Conservation (phyloP, 1,140 invertebrate species). For the Micrasema minimum region DNA sequence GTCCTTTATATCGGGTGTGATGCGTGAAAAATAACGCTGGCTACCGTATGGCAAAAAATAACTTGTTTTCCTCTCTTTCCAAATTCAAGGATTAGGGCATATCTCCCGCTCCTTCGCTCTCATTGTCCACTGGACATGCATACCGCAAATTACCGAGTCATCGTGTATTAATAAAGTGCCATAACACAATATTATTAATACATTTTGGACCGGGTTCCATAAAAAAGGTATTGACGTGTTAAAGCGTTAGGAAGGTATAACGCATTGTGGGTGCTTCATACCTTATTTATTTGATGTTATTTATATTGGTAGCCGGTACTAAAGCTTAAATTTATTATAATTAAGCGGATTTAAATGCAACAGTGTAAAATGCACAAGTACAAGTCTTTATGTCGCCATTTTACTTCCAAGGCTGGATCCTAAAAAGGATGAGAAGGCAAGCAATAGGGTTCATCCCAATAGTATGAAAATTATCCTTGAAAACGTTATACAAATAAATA, state of each 20-base stretch:
- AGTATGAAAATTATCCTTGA: too few species aligned
- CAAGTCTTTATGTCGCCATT: neutral
- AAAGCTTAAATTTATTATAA: too few species aligned
- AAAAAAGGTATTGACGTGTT: constrained; percentile 22
- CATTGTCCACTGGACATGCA: constrained; percentile 35
- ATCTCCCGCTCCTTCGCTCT: neutral
- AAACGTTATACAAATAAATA: too few species aligned
- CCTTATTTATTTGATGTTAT: too few species aligned
- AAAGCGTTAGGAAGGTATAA: neutral
- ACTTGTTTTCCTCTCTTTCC: constrained; percentile 1
- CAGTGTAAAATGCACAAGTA: too few species aligned
- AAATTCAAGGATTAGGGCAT: neutral
- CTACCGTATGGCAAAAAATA: constrained; percentile 36
- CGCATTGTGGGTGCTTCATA: too few species aligned
- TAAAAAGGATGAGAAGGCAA: too few species aligned
- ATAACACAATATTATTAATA: constrained; percentile 39
- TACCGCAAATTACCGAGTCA: constrained; percentile 37
- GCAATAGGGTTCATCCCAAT: too few species aligned
- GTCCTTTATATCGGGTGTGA: constrained; percentile 36
- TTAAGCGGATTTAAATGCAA: too few species aligned
- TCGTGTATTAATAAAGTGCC: constrained; percentile 39
- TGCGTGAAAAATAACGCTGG: constrained; percentile 36
- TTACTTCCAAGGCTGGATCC: too few species aligned
- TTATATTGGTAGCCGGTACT: too few species aligned
- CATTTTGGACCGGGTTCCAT: constrained; percentile 2